Evolutionary conservation across 2,797 vertebrate genomes (phyloP).

Genomic region (Poliocrania exsul): DNA sequence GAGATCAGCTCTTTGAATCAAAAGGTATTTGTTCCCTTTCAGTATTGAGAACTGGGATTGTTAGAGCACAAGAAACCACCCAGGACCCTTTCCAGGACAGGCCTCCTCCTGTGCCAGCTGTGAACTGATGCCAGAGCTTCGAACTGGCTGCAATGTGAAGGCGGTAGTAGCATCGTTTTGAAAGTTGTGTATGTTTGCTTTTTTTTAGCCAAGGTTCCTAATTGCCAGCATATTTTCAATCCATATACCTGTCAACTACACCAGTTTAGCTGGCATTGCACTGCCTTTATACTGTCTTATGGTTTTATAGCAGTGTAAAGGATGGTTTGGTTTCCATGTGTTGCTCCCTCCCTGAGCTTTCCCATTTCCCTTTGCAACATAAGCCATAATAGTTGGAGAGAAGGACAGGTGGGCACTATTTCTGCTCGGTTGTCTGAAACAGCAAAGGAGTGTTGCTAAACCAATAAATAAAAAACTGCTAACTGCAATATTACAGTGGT

Average conservation of each 20-base stretch:
- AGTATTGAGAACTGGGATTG: neutral
- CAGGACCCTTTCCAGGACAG: neutral
- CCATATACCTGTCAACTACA: conserved; percentile 56
- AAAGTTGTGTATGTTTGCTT: neutral
- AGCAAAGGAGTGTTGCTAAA: neutral
- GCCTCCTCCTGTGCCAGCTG: neutral
- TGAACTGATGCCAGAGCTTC: neutral
- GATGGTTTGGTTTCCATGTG: neutral
- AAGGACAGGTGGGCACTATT: neutral
- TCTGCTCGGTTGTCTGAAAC: neutral
- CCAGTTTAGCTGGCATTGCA: conserved; percentile 40
- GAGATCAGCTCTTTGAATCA: neutral
- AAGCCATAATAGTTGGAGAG: neutral
- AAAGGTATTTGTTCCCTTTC: neutral
- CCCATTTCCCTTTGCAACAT: neutral
- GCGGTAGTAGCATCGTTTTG: neutral
- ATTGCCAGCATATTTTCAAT: conserved; percentile 63
- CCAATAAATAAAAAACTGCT: neutral
- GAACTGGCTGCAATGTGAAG: neutral
- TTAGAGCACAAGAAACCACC: neutral
- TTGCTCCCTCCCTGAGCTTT: neutral
- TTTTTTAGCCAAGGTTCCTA: conserved; percentile 31
- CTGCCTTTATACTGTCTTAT: conserved; percentile 28
- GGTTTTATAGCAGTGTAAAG: conserved; percentile 49
- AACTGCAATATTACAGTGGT: neutral